Evolutionary conservation across 2,113 vertebrate species (phyloP).

Genomic region (Rutilus rutilus): DNA sequence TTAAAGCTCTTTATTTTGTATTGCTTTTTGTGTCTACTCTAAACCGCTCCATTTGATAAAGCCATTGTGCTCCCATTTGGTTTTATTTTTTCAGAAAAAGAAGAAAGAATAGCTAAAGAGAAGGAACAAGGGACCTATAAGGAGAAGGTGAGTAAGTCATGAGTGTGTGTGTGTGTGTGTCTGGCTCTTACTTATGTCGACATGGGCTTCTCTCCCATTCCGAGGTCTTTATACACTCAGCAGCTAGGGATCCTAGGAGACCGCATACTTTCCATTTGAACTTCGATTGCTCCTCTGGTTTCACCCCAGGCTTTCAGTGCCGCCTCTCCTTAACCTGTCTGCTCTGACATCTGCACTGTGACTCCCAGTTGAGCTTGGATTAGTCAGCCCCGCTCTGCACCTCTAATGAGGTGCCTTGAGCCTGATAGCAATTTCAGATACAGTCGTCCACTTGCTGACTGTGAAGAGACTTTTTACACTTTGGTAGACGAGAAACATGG

Average conservation of each 20-base stretch:
- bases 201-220: background rate
- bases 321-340: constrained; percentile 51
- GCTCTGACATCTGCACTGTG: constrained; percentile 41
- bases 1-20: constrained; percentile 20
- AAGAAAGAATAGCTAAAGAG: constrained; percentile 91
- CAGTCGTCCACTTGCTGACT: background rate
- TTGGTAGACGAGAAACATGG: constrained; percentile 22
- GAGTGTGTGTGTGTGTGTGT: background rate
- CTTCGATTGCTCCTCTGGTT: constrained; percentile 18
- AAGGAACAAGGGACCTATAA: constrained; percentile 97
- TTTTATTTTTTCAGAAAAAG: constrained; percentile 85
- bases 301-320: constrained; percentile 40
- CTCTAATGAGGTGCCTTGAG: constrained; percentile 56
- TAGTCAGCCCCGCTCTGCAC: constrained; percentile 17
- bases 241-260: constrained; percentile 20
- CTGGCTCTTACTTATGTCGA: background rate
- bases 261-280: constrained; percentile 41
- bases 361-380: constrained; percentile 35
- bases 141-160: constrained; percentile 85
- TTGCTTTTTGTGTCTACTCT: background rate
- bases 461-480: constrained; percentile 28
- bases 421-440: constrained; percentile 46
- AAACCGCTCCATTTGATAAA: background rate
- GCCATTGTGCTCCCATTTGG: constrained; percentile 23
- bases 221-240: constrained; percentile 39